Percentiles rank a stretch among this genome's conserved stretches.
Conservation (phyloP, 1,140 invertebrate genomes). For the Brachystomella parvula region DNA sequence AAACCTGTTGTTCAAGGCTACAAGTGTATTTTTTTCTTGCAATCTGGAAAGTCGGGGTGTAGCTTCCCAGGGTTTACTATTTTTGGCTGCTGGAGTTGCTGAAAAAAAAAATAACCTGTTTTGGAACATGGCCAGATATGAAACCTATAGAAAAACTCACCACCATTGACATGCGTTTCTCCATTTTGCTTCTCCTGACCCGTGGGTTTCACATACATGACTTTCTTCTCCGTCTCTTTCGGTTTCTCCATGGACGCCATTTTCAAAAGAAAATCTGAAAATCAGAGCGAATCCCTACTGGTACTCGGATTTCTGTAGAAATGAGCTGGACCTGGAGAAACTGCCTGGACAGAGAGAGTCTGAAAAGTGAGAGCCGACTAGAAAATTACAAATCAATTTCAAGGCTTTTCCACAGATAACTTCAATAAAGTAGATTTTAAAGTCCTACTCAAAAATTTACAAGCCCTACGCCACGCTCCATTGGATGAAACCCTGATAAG, state of each 20-base stretch:
- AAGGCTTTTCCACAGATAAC: too few relatives aligned
- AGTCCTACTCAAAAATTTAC: too few relatives aligned
- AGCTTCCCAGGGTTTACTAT: not conserved
- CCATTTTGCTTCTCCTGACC: not conserved
- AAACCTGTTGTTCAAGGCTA: constrained; percentile 80
- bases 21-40: constrained; percentile 87
- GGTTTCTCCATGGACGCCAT: not conserved
- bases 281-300: too few relatives aligned
- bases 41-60: constrained; percentile 66
- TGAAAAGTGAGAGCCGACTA: too few relatives aligned
- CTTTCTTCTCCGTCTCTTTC: not conserved
- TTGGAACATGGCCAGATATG: not conserved
- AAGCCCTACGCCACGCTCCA: too few relatives aligned
- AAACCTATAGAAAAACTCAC: not conserved
- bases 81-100: not conserved
- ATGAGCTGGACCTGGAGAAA: too few relatives aligned
- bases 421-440: too few relatives aligned
- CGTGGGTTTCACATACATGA: not conserved
- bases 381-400: too few relatives aligned
- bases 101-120: not conserved
- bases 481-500: too few relatives aligned
- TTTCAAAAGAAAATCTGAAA: not conserved
- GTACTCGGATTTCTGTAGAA: too few relatives aligned
- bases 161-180: not conserved
- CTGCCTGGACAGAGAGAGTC: too few relatives aligned